phyloP scores from a whole-genome alignment of 2,888 invertebrate genomes.

The Plagodis pulveraria region DNA sequence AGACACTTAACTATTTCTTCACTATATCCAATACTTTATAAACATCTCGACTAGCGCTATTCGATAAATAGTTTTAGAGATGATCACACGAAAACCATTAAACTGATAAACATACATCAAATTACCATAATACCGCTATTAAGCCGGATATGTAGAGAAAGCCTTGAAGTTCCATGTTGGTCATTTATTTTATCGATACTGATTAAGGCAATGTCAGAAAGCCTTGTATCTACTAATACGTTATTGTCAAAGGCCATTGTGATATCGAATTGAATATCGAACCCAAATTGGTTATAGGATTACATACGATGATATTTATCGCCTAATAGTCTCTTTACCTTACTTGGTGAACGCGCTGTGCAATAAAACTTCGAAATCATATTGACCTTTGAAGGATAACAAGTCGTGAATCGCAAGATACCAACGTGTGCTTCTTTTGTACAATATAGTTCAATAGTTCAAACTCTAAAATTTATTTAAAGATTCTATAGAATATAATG shows the following conservation, averaged over 20 bases:
- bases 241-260: constrained; percentile 6
- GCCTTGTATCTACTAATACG: constrained; percentile 12
- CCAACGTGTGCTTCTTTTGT: not conserved
- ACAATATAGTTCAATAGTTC: too few relatives aligned
- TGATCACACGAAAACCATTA: constrained; percentile 40
- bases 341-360: constrained; percentile 2
- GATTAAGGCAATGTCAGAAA: constrained; percentile 34
- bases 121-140: constrained; percentile 47
- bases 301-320: constrained; percentile 2
- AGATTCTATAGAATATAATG: too few relatives aligned
- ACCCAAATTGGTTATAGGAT: constrained; percentile 7
- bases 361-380: not conserved
- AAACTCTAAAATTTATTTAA: too few relatives aligned
- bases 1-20: constrained; percentile 24
- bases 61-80: constrained; percentile 37
- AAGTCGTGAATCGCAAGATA: not conserved
- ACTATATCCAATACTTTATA: constrained; percentile 11
- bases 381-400: constrained; percentile 4
- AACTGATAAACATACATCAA: constrained; percentile 42
- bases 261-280: not conserved
- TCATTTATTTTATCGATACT: constrained; percentile 37
- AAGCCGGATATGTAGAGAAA: constrained; percentile 41
- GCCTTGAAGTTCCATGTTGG: constrained; percentile 37
- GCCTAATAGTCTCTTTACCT: not conserved
- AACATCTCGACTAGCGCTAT: constrained; percentile 21